Base-by-base conservation (phyloP, 2,888 invertebrate genomes). In the Hetaerina titia region DNA sequence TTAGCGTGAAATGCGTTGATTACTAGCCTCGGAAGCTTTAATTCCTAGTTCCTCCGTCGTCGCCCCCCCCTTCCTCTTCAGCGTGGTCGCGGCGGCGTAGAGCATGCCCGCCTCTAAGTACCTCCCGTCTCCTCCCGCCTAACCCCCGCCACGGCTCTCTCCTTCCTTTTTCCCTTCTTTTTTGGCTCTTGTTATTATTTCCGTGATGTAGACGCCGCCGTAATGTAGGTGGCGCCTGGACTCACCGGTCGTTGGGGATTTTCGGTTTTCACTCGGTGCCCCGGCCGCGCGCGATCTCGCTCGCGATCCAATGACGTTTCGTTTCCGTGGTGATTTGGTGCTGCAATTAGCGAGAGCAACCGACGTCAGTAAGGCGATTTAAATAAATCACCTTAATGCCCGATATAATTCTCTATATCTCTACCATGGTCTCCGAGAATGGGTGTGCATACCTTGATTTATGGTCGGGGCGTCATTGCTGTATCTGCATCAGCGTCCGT, bases 321-420 rank as follows among this genome's bases (percentile, higher is more conserved):
- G 92, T 92, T 64, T 92, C 63, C 92, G 92, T 31, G 69, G 92
- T 92, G 92, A 92, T 92, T 92, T 92, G 92, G 56, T 31, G 69
- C 92, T 69, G 92, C 92, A 92, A 92, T 92, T 64, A 92, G 92
- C 92, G 56, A 64, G 64, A 69, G 92, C 69, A 92, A 45, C 92
- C 92, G 81, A 92, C 69, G 92, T 64, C 92, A 69, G 69, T 69
- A 69, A 64, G 92, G 92, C 56, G 69, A 92, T 92, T 64, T 64
- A 69, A 64, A 92, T 92, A 64, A 64, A 92, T 92, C 92, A 92
- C 63, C n/a, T 92, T 92, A 92, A 69, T 64, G 63, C 92, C 56
- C 64, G 64, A 56, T 69, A 69, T 92, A 92, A 92, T 56, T 92
- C 92, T 92, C 64, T 64, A 81, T 81, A 81, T 81, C 92, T 31